Conservation (phyloP, 2,888 invertebrate species). For the Ichneumoninae sp. region DNA sequence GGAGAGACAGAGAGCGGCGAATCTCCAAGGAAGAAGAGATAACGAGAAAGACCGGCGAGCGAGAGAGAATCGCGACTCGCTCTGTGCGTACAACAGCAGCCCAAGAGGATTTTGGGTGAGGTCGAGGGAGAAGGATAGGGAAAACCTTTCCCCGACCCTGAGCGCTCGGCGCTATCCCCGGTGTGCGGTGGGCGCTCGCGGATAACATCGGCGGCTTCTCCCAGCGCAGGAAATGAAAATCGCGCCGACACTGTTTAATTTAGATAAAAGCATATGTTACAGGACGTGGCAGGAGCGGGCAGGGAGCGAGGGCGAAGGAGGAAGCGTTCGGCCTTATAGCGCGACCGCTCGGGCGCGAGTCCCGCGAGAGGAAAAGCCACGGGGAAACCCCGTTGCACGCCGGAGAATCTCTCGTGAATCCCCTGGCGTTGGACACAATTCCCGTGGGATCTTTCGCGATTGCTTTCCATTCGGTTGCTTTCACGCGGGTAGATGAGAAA, state of each 20-base stretch:
- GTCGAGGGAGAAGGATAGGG: slow-evolving; percentile 70
- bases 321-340: slow-evolving; percentile 28
- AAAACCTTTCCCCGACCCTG: slow-evolving; percentile 79
- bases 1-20: slow-evolving; percentile 45
- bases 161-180: slow-evolving; percentile 76
- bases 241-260: slow-evolving; percentile 86
- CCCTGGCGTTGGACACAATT: slow-evolving; percentile 35
- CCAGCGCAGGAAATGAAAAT: slow-evolving; percentile 86
- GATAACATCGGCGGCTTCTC: slow-evolving; percentile 85
- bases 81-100: slow-evolving; percentile 31
- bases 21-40: slow-evolving; percentile 32
- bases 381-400: slow-evolving; percentile 44
- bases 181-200: slow-evolving; percentile 69
- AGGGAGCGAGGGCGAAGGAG: not conserved
- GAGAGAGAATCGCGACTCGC: slow-evolving; percentile 24
- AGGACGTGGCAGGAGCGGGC: slow-evolving; percentile 72
- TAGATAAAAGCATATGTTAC: slow-evolving; percentile 86
- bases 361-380: slow-evolving; percentile 62
- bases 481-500: not conserved
- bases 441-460: slow-evolving; percentile 47
- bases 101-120: slow-evolving; percentile 43
- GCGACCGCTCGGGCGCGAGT: slow-evolving; percentile 49
- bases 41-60: slow-evolving; percentile 33
- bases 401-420: slow-evolving; percentile 52
- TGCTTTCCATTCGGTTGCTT: slow-evolving; percentile 33